phyloP scores from a whole-genome alignment of 2,797 vertebrate genomes.

The Micromesistius poutassou region DNA sequence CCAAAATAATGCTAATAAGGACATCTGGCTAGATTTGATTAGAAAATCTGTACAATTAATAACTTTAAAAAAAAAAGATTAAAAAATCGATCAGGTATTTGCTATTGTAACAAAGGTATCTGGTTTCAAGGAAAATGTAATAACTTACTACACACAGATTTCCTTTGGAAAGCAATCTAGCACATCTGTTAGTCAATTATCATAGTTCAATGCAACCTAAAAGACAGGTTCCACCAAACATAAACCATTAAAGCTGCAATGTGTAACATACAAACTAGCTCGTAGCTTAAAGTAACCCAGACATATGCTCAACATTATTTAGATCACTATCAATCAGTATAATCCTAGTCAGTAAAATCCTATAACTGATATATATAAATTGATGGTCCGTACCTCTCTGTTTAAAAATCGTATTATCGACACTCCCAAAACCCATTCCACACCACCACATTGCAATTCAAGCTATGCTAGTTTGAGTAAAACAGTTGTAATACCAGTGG shows the following conservation, averaged over 20 bases:
- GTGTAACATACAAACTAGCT: not conserved
- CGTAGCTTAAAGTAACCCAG: too few relatives aligned
- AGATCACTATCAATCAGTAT: too few relatives aligned
- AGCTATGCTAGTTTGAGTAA: too few relatives aligned
- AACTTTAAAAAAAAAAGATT: not conserved
- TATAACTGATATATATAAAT: too few relatives aligned
- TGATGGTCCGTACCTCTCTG: too few relatives aligned
- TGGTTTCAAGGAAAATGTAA: conserved; percentile 38
- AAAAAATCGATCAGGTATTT: conserved; percentile 4
- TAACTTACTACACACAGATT: not conserved
- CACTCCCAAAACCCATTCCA: too few relatives aligned
- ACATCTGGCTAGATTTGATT: conserved; percentile 3
- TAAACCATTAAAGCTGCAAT: not conserved
- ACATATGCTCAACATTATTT: too few relatives aligned
- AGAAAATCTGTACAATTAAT: not conserved
- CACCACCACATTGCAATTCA: too few relatives aligned
- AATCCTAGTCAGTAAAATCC: too few relatives aligned
- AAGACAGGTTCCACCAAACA: not conserved
- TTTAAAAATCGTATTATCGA: too few relatives aligned
- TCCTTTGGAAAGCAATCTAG: conserved; percentile 14
- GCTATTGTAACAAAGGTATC: conserved; percentile 27
- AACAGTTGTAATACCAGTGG: too few relatives aligned
- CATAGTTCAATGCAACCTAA: not conserved
- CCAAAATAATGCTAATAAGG: not conserved
- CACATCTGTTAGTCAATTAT: conserved; percentile 5